These are phyloP conservation scores for Melanostigma gelatinosum DNA, from an alignment of 2,113 vertebrate species.

Conservation along the genomic window DNA sequence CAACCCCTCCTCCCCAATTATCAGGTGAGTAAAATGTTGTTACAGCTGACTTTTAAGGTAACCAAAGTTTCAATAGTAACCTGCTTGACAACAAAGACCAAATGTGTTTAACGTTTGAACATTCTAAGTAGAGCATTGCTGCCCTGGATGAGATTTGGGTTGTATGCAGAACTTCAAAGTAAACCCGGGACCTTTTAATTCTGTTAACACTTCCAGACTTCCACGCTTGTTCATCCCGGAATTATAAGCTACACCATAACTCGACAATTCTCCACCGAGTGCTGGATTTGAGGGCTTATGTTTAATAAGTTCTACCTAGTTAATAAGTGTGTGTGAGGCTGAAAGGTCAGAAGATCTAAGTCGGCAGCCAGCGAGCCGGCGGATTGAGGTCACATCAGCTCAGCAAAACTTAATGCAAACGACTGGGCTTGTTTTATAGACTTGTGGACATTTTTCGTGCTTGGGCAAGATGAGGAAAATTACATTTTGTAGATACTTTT, in stretches of 20 bases:
- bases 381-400: slow-evolving; percentile 64
- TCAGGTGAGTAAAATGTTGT: slow-evolving; percentile 14
- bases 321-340: slow-evolving; percentile 26
- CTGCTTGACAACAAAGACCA: too few relatives aligned
- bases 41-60: background rate
- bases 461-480: background rate
- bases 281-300: slow-evolving; percentile 49
- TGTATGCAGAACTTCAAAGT: slow-evolving; percentile 9
- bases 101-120: background rate
- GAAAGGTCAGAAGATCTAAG: slow-evolving; percentile 45
- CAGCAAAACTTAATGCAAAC: slow-evolving; percentile 33
- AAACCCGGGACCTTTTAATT: background rate
- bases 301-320: slow-evolving; percentile 29
- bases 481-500: background rate
- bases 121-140: background rate
- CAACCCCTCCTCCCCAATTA: background rate
- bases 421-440: slow-evolving; percentile 20
- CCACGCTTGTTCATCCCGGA: slow-evolving; percentile 28
- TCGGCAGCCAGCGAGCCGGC: slow-evolving; percentile 24
- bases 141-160: background rate
- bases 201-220: slow-evolving; percentile 22
- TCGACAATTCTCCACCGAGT: slow-evolving; percentile 7
- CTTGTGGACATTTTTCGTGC: background rate
- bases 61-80: background rate
- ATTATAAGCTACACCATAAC: slow-evolving; percentile 11